Evolutionary conservation across 2,888 invertebrate species (phyloP).

Genomic region (Drosophila mettleri): DNA sequence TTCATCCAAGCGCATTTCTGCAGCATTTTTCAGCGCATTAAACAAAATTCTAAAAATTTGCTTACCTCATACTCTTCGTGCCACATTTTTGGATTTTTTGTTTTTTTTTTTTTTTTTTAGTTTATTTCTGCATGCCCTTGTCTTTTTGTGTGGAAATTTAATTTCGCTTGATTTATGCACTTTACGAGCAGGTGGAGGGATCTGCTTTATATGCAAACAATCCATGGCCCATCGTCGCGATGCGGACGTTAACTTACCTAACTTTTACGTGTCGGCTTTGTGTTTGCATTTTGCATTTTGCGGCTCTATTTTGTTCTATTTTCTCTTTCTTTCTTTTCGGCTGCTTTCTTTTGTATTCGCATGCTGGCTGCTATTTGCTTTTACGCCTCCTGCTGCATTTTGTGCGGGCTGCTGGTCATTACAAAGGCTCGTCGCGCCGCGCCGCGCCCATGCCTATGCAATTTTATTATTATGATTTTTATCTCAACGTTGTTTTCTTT

Average conservation of each 20-base stretch:
- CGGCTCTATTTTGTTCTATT: slow-evolving; percentile 30
- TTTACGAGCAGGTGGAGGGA: slow-evolving; percentile 48
- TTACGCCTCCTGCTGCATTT: slow-evolving; percentile 56
- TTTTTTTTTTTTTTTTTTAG: not conserved
- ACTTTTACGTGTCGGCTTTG: slow-evolving; percentile 46
- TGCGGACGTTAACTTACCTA: slow-evolving; percentile 56
- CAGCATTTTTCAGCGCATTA: slow-evolving; percentile 28
- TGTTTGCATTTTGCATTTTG: slow-evolving; percentile 57
- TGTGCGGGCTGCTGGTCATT: slow-evolving; percentile 69
- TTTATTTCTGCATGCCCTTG: slow-evolving; percentile 29
- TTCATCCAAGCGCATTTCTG: slow-evolving; percentile 3
- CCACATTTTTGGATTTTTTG: slow-evolving; percentile 27
- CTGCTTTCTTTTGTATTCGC: slow-evolving; percentile 11
- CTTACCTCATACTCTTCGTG: slow-evolving; percentile 47
- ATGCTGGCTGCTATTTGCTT: slow-evolving; percentile 55
- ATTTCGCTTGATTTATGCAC: slow-evolving; percentile 79
- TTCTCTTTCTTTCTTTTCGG: not conserved
- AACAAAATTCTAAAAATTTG: slow-evolving; percentile 43
- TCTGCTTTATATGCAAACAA: slow-evolving; percentile 59
- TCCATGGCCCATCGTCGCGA: slow-evolving; percentile 42
- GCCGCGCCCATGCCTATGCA: slow-evolving; percentile 43
- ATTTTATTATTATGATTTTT: slow-evolving; percentile 72
- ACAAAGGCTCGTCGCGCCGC: slow-evolving; percentile 64
- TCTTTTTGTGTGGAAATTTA: slow-evolving; percentile 61
- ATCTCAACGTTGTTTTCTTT: slow-evolving; percentile 50